phyloP scores from a whole-genome alignment of 1,140 invertebrate species.

The Pachypeltis micranthus region DNA sequence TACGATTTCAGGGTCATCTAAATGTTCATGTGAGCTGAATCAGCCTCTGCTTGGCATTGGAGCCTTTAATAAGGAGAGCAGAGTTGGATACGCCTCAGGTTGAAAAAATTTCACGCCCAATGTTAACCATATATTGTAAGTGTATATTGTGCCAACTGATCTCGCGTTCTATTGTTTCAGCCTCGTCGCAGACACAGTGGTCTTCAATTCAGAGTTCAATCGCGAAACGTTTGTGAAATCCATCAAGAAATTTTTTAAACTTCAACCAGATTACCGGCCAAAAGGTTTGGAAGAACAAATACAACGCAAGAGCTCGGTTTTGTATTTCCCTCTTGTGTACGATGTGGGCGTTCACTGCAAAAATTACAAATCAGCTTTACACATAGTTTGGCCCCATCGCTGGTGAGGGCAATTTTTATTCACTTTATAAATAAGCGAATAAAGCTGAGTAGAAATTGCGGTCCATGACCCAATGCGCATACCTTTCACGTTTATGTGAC shows the following conservation, averaged over 20 bases:
- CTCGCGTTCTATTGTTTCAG: conserved; percentile 35
- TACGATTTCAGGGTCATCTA: too few relatives aligned
- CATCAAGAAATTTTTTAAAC: conserved; percentile 49
- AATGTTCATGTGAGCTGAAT: too few relatives aligned
- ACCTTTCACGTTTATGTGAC: too few relatives aligned
- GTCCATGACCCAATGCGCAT: too few relatives aligned
- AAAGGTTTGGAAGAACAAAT: conserved; percentile 45
- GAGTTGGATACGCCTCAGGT: too few relatives aligned
- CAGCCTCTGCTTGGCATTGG: too few relatives aligned
- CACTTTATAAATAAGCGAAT: not conserved
- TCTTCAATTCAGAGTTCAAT: conserved; percentile 66
- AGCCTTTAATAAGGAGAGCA: too few relatives aligned
- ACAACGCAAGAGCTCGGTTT: conserved; percentile 46
- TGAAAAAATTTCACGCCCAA: too few relatives aligned
- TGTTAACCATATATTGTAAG: too few relatives aligned
- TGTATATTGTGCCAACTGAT: conserved; percentile 6
- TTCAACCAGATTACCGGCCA: conserved; percentile 50
- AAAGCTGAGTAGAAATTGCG: not conserved
- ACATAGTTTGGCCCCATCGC: conserved; percentile 64
- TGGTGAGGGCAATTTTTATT: conserved; percentile 35
- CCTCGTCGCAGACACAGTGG: conserved; percentile 52
- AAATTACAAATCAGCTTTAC: conserved; percentile 32
- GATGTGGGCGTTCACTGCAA: conserved; percentile 30
- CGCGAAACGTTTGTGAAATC: conserved; percentile 49
- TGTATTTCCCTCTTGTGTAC: conserved; percentile 50